A percentile compares a stretch with the other conserved stretches of the same genome.
These are phyloP conservation scores for Tenthredo scrophulariae DNA, from an alignment of 2,888 invertebrate species.

Conservation along the genomic window DNA sequence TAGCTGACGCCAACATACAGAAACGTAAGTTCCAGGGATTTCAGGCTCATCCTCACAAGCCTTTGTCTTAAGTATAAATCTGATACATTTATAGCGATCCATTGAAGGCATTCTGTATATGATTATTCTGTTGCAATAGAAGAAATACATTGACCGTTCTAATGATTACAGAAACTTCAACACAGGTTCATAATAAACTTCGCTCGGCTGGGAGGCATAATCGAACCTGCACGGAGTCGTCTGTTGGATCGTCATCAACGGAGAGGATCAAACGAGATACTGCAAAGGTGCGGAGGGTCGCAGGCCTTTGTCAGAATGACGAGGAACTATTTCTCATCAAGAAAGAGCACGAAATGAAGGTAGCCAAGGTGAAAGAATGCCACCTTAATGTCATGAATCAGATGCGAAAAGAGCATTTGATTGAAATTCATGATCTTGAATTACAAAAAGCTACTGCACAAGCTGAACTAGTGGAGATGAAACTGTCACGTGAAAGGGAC, in stretches of 20 bases:
- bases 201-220: neutral
- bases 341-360: neutral
- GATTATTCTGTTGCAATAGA: too few relatives aligned
- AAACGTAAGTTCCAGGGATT: neutral
- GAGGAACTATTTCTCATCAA: neutral
- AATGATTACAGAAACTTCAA: conserved; percentile 9
- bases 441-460: neutral
- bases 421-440: neutral
- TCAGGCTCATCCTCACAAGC: neutral
- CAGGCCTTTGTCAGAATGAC: neutral
- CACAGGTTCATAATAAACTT: neutral
- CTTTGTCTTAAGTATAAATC: neutral
- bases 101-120: too few relatives aligned
- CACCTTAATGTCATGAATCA: neutral
- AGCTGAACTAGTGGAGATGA: conserved; percentile 10
- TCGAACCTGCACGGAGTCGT: neutral
- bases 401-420: neutral
- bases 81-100: neutral
- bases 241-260: neutral
- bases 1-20: too few relatives aligned
- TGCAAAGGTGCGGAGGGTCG: neutral
- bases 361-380: neutral
- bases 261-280: neutral
- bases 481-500: neutral
- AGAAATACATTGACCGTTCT: neutral